These are phyloP conservation scores for Xylophagus ater DNA, from an alignment of 2,888 invertebrate species.

Conservation along the genomic window DNA sequence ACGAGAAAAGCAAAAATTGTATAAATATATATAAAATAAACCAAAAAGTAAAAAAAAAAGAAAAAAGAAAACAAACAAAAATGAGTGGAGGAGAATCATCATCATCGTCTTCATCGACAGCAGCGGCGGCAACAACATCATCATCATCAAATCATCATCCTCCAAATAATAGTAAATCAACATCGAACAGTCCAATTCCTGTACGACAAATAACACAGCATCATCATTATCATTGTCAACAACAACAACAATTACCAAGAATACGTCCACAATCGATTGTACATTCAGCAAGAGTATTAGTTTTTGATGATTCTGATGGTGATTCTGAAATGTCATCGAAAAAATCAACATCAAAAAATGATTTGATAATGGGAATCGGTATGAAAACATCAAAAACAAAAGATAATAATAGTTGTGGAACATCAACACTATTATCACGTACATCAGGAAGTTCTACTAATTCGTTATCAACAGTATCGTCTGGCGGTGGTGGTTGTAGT, in stretches of 20 bases:
- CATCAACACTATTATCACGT: not conserved
- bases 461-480: conserved; percentile 21
- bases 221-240: not conserved
- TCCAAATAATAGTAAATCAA: conserved; percentile 10
- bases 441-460: not conserved
- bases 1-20: no score
- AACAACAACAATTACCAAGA: conserved; percentile 9
- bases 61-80: no score
- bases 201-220: conserved; percentile 2
- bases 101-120: not conserved
- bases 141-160: not conserved
- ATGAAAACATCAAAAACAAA: not conserved
- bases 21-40: no score
- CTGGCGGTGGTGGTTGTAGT: conserved; percentile 32
- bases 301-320: conserved; percentile 61
- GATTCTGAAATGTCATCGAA: no score
- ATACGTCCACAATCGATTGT: conserved; percentile 47
- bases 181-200: conserved; percentile 8
- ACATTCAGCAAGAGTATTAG: conserved; percentile 63
- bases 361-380: not conserved
- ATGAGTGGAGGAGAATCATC: conserved; percentile 13
- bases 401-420: not conserved
- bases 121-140: not conserved
- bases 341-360: not conserved
- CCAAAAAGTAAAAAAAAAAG: no score